Evolutionary conservation across 2,113 vertebrate genomes (phyloP).

Genomic region (Mesoclemmys tuberculata): DNA sequence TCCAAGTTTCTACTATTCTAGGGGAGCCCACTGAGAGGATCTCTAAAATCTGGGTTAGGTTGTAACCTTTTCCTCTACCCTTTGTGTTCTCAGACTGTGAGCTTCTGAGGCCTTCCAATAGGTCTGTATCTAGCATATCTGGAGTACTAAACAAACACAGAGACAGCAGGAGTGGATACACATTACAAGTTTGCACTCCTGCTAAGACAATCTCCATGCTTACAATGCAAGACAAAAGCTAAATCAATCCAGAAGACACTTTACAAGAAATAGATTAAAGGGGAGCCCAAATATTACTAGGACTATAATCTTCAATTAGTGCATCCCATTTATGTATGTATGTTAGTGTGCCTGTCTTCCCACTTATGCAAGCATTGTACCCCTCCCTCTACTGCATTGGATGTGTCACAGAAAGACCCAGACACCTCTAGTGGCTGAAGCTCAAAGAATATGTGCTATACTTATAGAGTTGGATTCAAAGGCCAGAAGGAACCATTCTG

Average conservation of each 20-base stretch:
- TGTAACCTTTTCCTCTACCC: not conserved
- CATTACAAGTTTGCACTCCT: not conserved
- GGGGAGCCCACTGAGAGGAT: not conserved
- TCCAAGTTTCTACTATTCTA: not conserved
- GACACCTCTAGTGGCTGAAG: not conserved
- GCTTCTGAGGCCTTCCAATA: not conserved
- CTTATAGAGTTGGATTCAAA: not conserved
- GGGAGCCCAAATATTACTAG: not conserved
- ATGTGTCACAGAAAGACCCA: not conserved
- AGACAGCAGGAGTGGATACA: not conserved
- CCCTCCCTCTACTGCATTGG: not conserved
- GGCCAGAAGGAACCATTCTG: not conserved
- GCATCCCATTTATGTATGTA: not conserved
- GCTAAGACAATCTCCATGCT: not conserved
- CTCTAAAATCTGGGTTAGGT: not conserved
- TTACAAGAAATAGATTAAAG: not conserved
- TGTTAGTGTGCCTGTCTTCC: not conserved
- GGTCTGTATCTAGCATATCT: not conserved
- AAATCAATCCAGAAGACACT: conserved; percentile 28
- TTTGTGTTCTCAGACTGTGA: not conserved
- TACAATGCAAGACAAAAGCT: conserved; percentile 27
- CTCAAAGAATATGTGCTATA: not conserved
- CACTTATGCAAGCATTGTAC: rapidly evolving
- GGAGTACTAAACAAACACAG: not conserved
- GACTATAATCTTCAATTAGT: not conserved